A percentile compares a stretch with the other conserved stretches of the same genome.
These are phyloP conservation scores for Rhinichthys osculus DNA, from an alignment of 2,797 vertebrate species.

Conservation along the genomic window DNA sequence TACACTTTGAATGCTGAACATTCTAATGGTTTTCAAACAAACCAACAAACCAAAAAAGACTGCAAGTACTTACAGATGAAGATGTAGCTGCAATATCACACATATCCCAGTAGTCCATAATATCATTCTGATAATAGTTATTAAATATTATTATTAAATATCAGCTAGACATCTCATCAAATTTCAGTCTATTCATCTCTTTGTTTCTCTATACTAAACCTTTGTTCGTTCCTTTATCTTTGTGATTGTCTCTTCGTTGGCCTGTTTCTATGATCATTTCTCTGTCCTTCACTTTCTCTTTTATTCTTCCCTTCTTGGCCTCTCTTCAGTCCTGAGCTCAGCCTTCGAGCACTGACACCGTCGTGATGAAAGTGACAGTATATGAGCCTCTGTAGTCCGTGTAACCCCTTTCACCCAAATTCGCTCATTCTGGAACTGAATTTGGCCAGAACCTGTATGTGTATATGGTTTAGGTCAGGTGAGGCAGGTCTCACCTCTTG, in stretches of 20 bases:
- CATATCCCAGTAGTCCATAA: slow-evolving; percentile 13
- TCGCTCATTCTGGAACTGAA: slow-evolving; percentile 56
- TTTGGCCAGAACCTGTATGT: slow-evolving; percentile 51
- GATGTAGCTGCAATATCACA: slow-evolving; percentile 37
- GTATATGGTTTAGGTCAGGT: slow-evolving; percentile 50
- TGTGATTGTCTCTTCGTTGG: background rate
- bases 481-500: slow-evolving; percentile 47
- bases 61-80: slow-evolving; percentile 48
- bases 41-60: background rate
- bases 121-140: slow-evolving; percentile 29
- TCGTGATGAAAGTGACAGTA: slow-evolving; percentile 26
- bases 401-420: slow-evolving; percentile 19
- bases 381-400: slow-evolving; percentile 16
- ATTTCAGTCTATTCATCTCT: slow-evolving; percentile 15
- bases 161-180: too few species aligned
- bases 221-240: background rate
- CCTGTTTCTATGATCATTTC: slow-evolving; percentile 26
- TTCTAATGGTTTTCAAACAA: background rate
- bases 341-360: slow-evolving; percentile 2
- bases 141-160: background rate
- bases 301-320: background rate
- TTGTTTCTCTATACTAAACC: slow-evolving; percentile 4
- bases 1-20: background rate
- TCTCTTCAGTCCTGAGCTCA: slow-evolving; percentile 20
- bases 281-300: slow-evolving; percentile 27